Base-by-base conservation (phyloP, 2,797 vertebrate genomes). In the Chelmon rostratus region DNA sequence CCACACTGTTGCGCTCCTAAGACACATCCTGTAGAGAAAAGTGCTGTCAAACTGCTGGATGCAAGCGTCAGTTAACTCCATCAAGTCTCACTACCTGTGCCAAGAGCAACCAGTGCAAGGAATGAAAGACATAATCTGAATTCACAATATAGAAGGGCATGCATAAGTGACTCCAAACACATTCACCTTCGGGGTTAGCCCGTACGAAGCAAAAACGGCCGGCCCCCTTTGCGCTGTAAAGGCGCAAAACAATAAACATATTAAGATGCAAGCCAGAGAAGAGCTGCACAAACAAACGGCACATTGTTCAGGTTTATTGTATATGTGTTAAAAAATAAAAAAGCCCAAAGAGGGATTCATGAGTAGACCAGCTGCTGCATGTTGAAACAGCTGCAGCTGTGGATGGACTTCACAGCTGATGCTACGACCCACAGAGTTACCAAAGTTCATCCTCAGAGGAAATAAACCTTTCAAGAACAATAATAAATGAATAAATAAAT, bases 361-460 rank as follows among this genome's bases (percentile, higher is more conserved):
- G 59, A 6, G 18, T 38, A 49, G 78, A 21, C 63, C 73, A 79
- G 63, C 78, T 82, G 84, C 75, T 83, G 50, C 72, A 13, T 86
- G 68, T 72, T 78, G 76, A 82, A 85, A 85, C 82, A 83, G 84
- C 78, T 86, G 78, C 76, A 70, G 68, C 71, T 70, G 56, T 42
- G n/a, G 62, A 57, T 63, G 28, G 65, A 58, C 64, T 53, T 40
- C 61, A 50, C 79, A 81, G 77, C 58, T 62, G 66, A 72, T 33
- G 67, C 47, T 76, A 33, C 44, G 59, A 63, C 57, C 38, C 10
- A 23, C 25, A n/a, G 28, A 10, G 35, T 13, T 23, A 53, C 25
- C 37, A 71, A 57, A 42, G 76, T 46, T 37, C 42, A 21, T 2
- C 70, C 73, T 50, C 15, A 23, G 59, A 56, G 25, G 11, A 54